Evolutionary conservation across 23 tunicate genomes (phyloP), one percentile per base, ranked within the genome.

Genomic region (Botrylloides violaceus): DNA sequence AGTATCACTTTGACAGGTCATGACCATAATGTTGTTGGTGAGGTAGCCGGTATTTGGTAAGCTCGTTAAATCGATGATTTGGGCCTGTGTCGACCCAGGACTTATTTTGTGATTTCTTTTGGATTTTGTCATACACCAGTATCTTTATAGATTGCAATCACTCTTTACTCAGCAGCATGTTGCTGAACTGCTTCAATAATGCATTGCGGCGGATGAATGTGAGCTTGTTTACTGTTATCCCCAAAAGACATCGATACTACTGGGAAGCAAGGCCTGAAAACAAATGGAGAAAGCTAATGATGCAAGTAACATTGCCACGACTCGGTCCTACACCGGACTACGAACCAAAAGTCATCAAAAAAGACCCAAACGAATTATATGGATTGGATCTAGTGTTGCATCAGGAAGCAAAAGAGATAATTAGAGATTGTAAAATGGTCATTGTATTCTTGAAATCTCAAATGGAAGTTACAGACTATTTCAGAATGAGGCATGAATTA

Each of bases 261-360:
- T 87, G 86, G 86, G 86, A 80, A 68, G 77, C 64, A 27, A 70
- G 95, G 2, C 76, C 86, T 49, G 75, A 70, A 61, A 64, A 68
- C 68, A 77, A 80, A 26, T 53, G 78, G 33, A 59, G 82, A 63
- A 71, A 66, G 29, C 53, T n/a, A 29, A 23, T 87, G 20, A 80
- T 87, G 86, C 77, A 71, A 65, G 63, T 87, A 34, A 87, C 95
- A 5, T 38, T 87, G 6, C 95, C 95, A 23, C 70, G 80, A 3
- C 50, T 84, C 12, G 56, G 49, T 20, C 59, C 55, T 2, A 12
- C 43, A 15, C 57, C 74, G 18, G 74, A 38, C 9, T 68, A 21
- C 2, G 56, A 68, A 22, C 74, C 58, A 1, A 28, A 18, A 15
- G n/a, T 32, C 19, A n/a, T 19, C 58, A 36, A 39, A 35, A 28